Evolutionary conservation across 2,888 invertebrate genomes (phyloP), one percentile per base, ranked within the genome.

Genomic region (Laothoe populi): DNA sequence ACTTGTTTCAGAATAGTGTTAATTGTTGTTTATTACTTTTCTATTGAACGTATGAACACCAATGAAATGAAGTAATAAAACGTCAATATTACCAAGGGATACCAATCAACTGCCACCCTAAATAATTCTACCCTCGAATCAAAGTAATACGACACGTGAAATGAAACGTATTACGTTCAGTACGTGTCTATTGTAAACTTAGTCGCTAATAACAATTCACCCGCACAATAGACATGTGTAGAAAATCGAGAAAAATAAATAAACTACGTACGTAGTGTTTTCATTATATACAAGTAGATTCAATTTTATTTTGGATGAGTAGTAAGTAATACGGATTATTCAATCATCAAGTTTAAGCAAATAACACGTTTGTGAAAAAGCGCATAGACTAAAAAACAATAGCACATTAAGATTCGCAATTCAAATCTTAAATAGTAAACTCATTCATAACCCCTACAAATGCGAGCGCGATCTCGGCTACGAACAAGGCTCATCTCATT

Each of bases 101-200:
- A 70, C 70, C 69, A 70, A 73, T 70, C 68, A 68, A 67, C 63
- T 63, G 26, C 40, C 66, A 64, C 66, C 68, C 70, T 69, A 71
- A 49, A 49, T 49, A 49, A 49, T 66, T 68, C 63, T 63, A 67
- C 73, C 73, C 70, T 69, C 69, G 61, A 69, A 67, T 74, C 69
- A 61, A 53, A 61, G 70, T 80, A 82, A 85, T 84, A 81, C 78
- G 78, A 81, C 82, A 81, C 83, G 83, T 84, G 86, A 85, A 85
- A 82, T 77, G 82, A 84, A 84, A 84, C 83, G 79, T 81, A 81
- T 67, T 66, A 65, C 59, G 44, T 83, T 74, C 81, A n/a, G n/a
- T 79, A 86, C 87, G 88, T 87, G 87, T 81, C 87, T 79, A 86
- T 90, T 88, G 88, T 83, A 81, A 83, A 84, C 79, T 84, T 83